A percentile compares a stretch with the other conserved stretches of the same genome.
These are phyloP conservation scores for Lasioglossum baleicum DNA, from an alignment of 1,140 invertebrate species.

Conservation along the genomic window DNA sequence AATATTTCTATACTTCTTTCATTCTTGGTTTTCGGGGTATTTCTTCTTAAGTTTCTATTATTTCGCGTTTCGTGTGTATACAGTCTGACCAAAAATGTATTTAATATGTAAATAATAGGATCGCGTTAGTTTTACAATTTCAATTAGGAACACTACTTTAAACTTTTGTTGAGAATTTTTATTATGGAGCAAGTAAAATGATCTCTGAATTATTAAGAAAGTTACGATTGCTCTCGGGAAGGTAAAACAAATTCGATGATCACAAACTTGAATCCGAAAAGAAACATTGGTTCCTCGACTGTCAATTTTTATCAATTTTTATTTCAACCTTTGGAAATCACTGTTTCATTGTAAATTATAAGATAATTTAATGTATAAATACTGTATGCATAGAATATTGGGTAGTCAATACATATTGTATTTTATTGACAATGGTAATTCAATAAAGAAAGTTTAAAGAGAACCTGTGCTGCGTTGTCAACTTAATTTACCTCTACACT, in stretches of 20 bases:
- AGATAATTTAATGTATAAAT: background rate
- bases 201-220: background rate
- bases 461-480: too few relatives aligned
- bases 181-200: background rate
- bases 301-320: background rate
- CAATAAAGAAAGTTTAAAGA: slow-evolving; percentile 25
- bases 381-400: slow-evolving; percentile 8
- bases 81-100: slow-evolving; percentile 20
- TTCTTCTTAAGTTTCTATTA: background rate
- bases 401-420: slow-evolving; percentile 5
- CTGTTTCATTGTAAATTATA: background rate
- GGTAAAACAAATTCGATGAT: background rate
- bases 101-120: slow-evolving; percentile 16
- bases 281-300: background rate
- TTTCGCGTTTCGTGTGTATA: slow-evolving; percentile 3
- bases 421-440: slow-evolving; percentile 8
- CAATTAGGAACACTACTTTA: background rate
- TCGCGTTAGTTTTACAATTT: slow-evolving; percentile 2
- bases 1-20: background rate
- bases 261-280: background rate
- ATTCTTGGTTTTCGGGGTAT: background rate
- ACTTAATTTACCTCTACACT: too few relatives aligned
- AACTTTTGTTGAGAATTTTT: background rate
- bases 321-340: background rate
- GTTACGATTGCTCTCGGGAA: background rate